phyloP scores from a whole-genome alignment of 2,888 invertebrate genomes.

The Nephrotoma flavescens region DNA sequence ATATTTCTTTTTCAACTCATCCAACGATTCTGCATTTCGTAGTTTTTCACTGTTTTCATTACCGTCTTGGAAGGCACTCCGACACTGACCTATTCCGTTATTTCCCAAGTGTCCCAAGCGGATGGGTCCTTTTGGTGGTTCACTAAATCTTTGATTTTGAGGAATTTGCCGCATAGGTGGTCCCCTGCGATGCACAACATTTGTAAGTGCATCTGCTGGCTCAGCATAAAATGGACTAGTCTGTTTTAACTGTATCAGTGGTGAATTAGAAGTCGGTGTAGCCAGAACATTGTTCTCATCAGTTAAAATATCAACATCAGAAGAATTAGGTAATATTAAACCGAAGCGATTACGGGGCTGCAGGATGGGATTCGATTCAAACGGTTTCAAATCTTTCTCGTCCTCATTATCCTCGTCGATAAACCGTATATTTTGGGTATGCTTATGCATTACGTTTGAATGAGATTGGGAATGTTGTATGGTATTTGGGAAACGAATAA shows the following conservation, averaged over 20 bases:
- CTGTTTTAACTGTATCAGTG: slow-evolving; percentile 37
- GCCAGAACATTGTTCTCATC: slow-evolving; percentile 19
- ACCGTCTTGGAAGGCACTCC: neutral
- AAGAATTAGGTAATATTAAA: slow-evolving; percentile 19
- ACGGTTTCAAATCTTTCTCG: neutral
- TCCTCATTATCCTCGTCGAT: neutral
- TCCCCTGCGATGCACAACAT: slow-evolving; percentile 19
- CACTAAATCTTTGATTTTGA: slow-evolving; percentile 43
- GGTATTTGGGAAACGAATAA: neutral
- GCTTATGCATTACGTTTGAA: neutral
- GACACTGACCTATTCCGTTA: neutral
- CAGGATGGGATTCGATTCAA: neutral
- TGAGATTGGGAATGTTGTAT: neutral
- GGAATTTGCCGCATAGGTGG: slow-evolving; percentile 25
- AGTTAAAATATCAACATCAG: slow-evolving; percentile 19
- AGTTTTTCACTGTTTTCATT: neutral
- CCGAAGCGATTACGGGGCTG: slow-evolving; percentile 25
- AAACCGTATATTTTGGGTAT: neutral
- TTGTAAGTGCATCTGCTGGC: slow-evolving; percentile 64
- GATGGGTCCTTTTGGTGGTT: slow-evolving; percentile 35
- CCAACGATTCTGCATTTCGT: slow-evolving; percentile 25
- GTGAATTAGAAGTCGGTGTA: slow-evolving; percentile 25
- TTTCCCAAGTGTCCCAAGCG: neutral
- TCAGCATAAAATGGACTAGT: slow-evolving; percentile 82
- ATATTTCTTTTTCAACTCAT: slow-evolving; percentile 37